Conservation (phyloP, 2,888 invertebrate genomes). For the Campoletis raptor region DNA sequence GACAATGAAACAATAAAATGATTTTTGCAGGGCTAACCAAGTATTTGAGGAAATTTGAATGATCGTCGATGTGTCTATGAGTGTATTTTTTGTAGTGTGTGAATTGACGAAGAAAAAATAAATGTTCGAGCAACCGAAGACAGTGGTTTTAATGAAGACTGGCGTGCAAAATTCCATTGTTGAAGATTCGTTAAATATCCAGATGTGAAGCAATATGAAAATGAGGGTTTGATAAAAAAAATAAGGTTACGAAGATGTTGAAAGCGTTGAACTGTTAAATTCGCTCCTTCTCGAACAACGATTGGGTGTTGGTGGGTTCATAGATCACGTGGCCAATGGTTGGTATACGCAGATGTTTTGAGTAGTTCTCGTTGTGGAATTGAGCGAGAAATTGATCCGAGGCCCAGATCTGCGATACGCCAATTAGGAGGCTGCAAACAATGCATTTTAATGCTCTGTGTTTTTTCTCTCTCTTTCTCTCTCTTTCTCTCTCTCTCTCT, state of each 20-base stretch:
- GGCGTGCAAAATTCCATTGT: background rate
- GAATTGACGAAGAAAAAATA: no score
- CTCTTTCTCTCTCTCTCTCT: background rate
- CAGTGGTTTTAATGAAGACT: background rate
- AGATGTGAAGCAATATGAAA: background rate
- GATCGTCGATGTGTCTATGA: no score
- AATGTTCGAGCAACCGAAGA: background rate
- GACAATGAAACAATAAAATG: no score
- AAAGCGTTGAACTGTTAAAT: background rate
- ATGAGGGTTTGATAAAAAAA: background rate
- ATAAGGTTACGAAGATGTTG: background rate
- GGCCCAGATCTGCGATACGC: constrained; percentile 40
- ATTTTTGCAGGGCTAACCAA: no score
- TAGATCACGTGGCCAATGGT: constrained; percentile 8
- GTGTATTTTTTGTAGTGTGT: no score
- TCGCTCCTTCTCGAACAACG: background rate
- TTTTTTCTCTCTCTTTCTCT: background rate
- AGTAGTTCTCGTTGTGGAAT: constrained; percentile 1
- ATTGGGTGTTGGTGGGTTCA: constrained; percentile 12
- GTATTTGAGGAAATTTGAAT: no score
- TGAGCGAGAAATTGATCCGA: constrained; percentile 43
- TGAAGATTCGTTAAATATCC: background rate
- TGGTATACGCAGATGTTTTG: constrained; percentile 37
- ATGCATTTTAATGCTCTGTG: constrained; percentile 18
- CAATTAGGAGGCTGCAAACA: constrained; percentile 47